Percentiles rank a stretch among this genome's conserved stretches.
phyloP scores from a whole-genome alignment of 2,888 invertebrate species.

The Phasia obesa region DNA sequence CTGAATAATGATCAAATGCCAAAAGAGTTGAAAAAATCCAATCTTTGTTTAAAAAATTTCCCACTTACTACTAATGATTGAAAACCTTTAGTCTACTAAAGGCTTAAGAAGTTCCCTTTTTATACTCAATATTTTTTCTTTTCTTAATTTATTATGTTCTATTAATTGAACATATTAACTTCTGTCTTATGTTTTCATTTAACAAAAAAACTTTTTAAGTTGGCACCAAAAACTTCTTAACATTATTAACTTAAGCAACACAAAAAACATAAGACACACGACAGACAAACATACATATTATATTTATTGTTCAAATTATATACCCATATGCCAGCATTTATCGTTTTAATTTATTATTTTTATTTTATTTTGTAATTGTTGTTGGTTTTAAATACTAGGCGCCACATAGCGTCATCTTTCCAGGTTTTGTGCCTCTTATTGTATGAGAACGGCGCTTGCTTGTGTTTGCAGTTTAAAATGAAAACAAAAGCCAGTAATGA shows the following conservation, averaged over 20 bases:
- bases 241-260: neutral
- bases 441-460: slow-evolving; percentile 48
- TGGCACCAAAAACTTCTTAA: slow-evolving; percentile 5
- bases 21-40: too few species aligned
- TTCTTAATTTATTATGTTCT: too few species aligned
- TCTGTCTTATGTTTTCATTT: too few species aligned
- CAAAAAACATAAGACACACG: too few species aligned
- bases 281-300: neutral
- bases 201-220: neutral
- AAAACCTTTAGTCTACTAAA: too few species aligned
- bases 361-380: slow-evolving; percentile 15
- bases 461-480: slow-evolving; percentile 8
- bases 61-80: too few species aligned
- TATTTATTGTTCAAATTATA: too few species aligned
- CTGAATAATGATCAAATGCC: too few species aligned
- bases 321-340: neutral
- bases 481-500: slow-evolving; percentile 1
- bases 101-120: too few species aligned
- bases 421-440: slow-evolving; percentile 61
- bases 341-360: slow-evolving; percentile 14
- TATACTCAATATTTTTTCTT: too few species aligned
- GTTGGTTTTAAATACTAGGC: slow-evolving; percentile 50
- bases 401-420: slow-evolving; percentile 67
- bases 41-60: too few species aligned
- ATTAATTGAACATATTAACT: too few species aligned